phyloP scores from a whole-genome alignment of 30 jellyfish, hydroid and myxozoan genomes.

The Chrysaora quinquecirrha region DNA sequence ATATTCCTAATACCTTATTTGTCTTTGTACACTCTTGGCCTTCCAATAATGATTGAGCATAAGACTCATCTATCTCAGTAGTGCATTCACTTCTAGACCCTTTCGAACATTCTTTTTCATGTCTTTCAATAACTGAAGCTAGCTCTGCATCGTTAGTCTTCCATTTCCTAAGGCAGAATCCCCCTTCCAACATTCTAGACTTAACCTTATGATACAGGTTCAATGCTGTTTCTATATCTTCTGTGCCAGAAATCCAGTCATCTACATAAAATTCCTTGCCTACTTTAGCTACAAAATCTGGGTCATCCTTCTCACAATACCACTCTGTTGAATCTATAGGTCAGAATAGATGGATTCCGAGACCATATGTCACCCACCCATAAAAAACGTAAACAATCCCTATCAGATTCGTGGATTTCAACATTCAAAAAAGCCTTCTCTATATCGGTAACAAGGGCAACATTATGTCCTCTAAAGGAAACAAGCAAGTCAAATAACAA shows the following conservation, averaged over 20 bases:
- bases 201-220: conserved; percentile 12
- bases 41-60: no score
- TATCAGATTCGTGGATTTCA: conserved; percentile 3
- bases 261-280: conserved; percentile 8
- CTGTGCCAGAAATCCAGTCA: conserved; percentile 12
- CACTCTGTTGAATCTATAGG: conserved; percentile 19
- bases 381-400: conserved; percentile 41
- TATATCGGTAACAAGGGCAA: conserved; percentile 17
- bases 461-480: conserved; percentile 12
- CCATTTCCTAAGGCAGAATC: conserved; percentile 6
- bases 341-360: neutral
- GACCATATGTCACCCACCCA: conserved; percentile 9
- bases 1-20: conserved; percentile 36
- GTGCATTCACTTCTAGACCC: no score
- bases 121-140: neutral
- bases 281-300: conserved; percentile 17
- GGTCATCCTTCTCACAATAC: conserved; percentile 30
- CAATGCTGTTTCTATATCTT: neutral
- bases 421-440: conserved; percentile 39
- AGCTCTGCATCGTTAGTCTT: neutral
- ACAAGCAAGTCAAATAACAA: conserved; percentile 15
- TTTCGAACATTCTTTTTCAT: neutral
- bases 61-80: conserved; percentile 6
- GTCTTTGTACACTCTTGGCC: no score
- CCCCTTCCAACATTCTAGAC: conserved; percentile 5